Evolutionary conservation across 2,113 vertebrate genomes (phyloP).

Genomic region (Panthera uncia): DNA sequence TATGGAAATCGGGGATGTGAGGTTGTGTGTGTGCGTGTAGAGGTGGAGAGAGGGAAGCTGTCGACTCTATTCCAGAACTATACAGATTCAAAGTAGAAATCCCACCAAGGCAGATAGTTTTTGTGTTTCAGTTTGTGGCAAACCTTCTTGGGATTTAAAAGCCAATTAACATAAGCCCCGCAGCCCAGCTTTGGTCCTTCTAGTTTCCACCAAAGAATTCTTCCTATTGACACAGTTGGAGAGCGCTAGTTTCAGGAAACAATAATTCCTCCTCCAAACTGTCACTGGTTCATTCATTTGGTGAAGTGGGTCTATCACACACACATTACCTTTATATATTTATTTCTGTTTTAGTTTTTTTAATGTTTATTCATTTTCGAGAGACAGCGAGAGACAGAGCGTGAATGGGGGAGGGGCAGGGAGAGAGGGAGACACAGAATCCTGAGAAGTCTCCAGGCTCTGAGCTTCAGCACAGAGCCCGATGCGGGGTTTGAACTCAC

Average conservation of each 20-base stretch:
- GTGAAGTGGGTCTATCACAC: slow-evolving; percentile 52
- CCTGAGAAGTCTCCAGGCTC: no score
- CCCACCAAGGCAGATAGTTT: not conserved
- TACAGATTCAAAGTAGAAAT: slow-evolving; percentile 41
- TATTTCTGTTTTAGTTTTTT: no score
- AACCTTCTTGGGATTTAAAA: slow-evolving; percentile 68
- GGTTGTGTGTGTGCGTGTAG: not conserved
- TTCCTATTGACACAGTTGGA: slow-evolving; percentile 71
- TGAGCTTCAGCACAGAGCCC: no score
- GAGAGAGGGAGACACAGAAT: no score
- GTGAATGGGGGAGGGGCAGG: no score
- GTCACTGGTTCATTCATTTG: slow-evolving; percentile 72
- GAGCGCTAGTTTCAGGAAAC: slow-evolving; percentile 73
- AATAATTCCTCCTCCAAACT: slow-evolving; percentile 44
- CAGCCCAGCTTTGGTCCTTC: slow-evolving; percentile 45
- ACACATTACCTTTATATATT: slow-evolving; percentile 39
- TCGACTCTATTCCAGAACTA: not conserved
- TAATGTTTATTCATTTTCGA: no score
- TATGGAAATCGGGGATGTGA: slow-evolving; percentile 53
- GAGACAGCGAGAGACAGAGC: no score
- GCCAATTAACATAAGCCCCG: slow-evolving; percentile 63
- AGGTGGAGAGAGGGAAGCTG: not conserved
- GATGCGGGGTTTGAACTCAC: no score
- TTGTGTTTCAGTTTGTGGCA: slow-evolving; percentile 59
- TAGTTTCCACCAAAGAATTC: slow-evolving; percentile 69